A percentile compares a stretch with the other conserved stretches of the same genome.
Conservation (phyloP, 2,888 invertebrate genomes). For the Atrina japonica region DNA sequence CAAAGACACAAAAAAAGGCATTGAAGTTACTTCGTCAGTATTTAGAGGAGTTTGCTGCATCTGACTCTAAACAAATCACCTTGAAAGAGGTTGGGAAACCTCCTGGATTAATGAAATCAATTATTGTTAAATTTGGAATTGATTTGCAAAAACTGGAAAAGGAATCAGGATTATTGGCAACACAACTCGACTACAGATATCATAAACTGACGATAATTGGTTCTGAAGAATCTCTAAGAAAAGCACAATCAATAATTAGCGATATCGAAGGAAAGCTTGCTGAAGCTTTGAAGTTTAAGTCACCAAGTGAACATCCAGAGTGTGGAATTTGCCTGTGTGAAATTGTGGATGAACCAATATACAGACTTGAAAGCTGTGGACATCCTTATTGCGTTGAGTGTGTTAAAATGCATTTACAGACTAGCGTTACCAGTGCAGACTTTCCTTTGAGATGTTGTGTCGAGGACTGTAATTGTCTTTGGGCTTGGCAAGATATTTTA, state of each 20-base stretch:
- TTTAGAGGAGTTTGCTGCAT: constrained; percentile 29
- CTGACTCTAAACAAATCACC: constrained; percentile 35
- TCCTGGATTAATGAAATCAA: constrained; percentile 62
- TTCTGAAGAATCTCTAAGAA: constrained; percentile 42
- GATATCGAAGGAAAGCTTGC: constrained; percentile 7
- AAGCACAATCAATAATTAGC: constrained; percentile 43
- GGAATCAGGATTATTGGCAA: constrained; percentile 41
- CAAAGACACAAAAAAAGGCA: constrained; percentile 34
- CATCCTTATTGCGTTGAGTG: constrained; percentile 74
- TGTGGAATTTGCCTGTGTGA: constrained; percentile 73
- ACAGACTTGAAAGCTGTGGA: constrained; percentile 72
- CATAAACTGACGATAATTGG: constrained; percentile 57
- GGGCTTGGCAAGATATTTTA: constrained; percentile 62
- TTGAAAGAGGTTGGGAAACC: constrained; percentile 59
- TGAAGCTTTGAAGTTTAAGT: not conserved
- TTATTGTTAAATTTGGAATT: constrained; percentile 57
- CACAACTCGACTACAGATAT: constrained; percentile 51
- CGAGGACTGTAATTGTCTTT: constrained; percentile 59
- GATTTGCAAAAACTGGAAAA: constrained; percentile 51
- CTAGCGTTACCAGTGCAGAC: constrained; percentile 52
- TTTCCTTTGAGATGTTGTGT: constrained; percentile 68
- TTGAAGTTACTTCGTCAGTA: constrained; percentile 42
- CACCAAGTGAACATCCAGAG: not conserved
- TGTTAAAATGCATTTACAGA: constrained; percentile 52
- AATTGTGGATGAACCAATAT: constrained; percentile 58